Evolutionary conservation across 2,888 invertebrate genomes (phyloP), one percentile per base, ranked within the genome.

Genomic region (Leucoma salicis): DNA sequence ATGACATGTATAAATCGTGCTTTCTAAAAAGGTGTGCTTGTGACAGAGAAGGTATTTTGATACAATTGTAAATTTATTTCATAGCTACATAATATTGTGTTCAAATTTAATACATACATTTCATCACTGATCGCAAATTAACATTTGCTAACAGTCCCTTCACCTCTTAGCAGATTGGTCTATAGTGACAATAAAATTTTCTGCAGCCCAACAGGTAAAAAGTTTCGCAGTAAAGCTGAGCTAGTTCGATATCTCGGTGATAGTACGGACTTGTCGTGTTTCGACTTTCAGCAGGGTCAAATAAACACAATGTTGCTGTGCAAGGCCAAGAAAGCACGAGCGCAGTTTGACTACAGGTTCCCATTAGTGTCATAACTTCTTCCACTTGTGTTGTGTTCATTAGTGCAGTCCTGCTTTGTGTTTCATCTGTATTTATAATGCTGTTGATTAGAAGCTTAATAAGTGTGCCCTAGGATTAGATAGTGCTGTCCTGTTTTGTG

Each of bases 231-330:
- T 88, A 96, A 96, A 84, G 94, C 94, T 53, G 94, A 95, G 86
- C 91, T 96, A 79, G 93, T 94, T 62, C 92, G 95, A 66, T 93
- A 93, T 82, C 91, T 95, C 59, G 95, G 95, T 74, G 94, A 94
- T 81, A 90, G 92, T 72, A 92, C 94, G 86, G 96, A 96, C 90
- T 91, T 95, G 66, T 93, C 94, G 65, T 92, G 93, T 74, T 95
- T 96, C 90, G 96, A 96, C 91, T 96, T 93, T 83, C 93, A 94
- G 73, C 92, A 94, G 70, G 96, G 95, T 70, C 94, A 94, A 88
- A 92, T 95, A 77, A 93, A 93, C 85, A 91, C 91, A 66, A 90
- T 92, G 80, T 89, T 93, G 71, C 90, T 93, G 75, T 91, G 93
- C 81, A 94, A 94, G 90, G 92, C 92, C 91, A 93, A 93, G 90